A percentile compares a stretch with the other conserved stretches of the same genome.
These are phyloP conservation scores for Candoia aspera DNA, from an alignment of 2,113 vertebrate genomes.

Conservation along the genomic window DNA sequence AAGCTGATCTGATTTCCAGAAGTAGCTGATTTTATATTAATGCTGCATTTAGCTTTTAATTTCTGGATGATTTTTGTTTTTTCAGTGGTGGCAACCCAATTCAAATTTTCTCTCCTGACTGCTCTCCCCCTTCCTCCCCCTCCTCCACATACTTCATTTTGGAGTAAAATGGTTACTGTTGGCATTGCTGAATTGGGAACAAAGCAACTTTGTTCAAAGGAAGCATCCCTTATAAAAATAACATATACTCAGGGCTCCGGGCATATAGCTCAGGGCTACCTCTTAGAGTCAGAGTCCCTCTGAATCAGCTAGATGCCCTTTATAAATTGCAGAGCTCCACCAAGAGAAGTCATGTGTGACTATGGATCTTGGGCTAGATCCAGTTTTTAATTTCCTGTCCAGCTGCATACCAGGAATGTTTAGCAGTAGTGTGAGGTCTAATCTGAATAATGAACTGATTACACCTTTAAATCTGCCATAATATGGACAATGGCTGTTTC, in stretches of 20 bases:
- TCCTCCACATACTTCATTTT: neutral
- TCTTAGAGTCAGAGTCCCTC: neutral
- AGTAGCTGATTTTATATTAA: neutral
- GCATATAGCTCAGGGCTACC: neutral
- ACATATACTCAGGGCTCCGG: neutral
- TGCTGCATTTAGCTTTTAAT: neutral
- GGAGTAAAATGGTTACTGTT: neutral
- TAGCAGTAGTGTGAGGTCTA: neutral
- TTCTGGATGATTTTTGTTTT: neutral
- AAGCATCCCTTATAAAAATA: neutral
- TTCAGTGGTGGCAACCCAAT: accelerated
- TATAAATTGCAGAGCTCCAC: neutral
- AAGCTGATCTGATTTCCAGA: neutral
- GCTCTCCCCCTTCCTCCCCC: conserved; percentile 44
- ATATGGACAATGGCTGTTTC: neutral
- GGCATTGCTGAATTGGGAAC: neutral
- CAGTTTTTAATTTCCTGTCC: neutral
- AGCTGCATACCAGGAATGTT: neutral
- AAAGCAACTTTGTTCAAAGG: neutral
- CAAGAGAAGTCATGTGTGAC: neutral
- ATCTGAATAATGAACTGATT: neutral
- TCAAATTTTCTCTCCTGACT: conserved; percentile 22
- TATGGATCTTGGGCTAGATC: neutral
- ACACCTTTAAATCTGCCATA: neutral
- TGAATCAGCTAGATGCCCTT: neutral